phyloP scores from a whole-genome alignment of 2,888 invertebrate species.

The Drosophila ezoana region DNA sequence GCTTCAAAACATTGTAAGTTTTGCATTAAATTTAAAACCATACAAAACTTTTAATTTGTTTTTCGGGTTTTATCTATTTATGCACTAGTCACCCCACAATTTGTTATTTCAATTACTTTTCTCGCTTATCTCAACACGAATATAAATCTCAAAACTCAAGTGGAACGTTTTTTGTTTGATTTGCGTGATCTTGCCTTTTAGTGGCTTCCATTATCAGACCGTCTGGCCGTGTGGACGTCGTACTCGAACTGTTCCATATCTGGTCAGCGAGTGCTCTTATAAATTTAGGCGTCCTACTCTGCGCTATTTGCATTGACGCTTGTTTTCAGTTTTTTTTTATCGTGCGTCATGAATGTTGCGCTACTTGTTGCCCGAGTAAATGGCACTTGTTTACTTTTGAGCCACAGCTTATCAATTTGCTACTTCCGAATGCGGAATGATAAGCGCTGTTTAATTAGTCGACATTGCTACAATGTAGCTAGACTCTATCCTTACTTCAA shows the following conservation, averaged over 20 bases:
- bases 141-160: neutral
- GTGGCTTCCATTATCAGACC: constrained; percentile 35
- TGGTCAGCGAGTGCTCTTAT: constrained; percentile 15
- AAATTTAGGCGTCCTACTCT: constrained; percentile 7
- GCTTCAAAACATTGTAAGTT: too few relatives aligned
- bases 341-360: constrained; percentile 35
- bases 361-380: constrained; percentile 15
- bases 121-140: neutral
- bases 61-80: neutral
- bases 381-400: constrained; percentile 2
- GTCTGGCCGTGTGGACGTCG: neutral
- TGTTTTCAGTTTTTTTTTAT: constrained; percentile 32
- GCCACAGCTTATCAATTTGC: constrained; percentile 38
- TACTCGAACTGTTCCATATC: constrained; percentile 32
- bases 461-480: neutral
- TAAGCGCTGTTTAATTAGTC: neutral
- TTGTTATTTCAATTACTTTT: neutral
- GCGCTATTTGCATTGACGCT: constrained; percentile 40
- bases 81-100: neutral
- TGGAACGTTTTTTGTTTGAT: neutral
- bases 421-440: constrained; percentile 6
- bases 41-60: too few relatives aligned
- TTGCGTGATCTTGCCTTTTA: constrained; percentile 45
- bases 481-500: neutral
- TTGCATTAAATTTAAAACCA: neutral